A percentile compares a stretch with the other conserved stretches of the same genome.
These are phyloP conservation scores for Limnephilus marmoratus DNA, from an alignment of 2,888 invertebrate species.

Conservation along the genomic window DNA sequence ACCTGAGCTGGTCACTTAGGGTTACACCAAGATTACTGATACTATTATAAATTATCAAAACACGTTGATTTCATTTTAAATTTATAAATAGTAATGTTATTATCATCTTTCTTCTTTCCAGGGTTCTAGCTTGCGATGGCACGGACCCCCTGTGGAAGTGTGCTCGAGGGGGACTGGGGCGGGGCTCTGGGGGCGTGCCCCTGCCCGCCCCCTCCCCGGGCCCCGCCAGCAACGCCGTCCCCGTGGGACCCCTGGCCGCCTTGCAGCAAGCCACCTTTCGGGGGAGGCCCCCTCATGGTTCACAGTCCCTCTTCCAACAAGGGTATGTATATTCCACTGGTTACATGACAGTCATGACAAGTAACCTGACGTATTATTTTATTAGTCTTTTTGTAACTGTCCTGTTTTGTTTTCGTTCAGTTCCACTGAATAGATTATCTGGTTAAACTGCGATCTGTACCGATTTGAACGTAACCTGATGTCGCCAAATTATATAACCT, in stretches of 20 bases:
- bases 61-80: background rate
- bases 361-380: too few relatives aligned
- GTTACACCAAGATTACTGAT: background rate
- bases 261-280: constrained; percentile 68
- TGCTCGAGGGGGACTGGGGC: constrained; percentile 69
- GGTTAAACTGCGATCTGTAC: too few relatives aligned
- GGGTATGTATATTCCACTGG: constrained; percentile 57
- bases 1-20: too few relatives aligned
- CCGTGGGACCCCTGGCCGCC: constrained; percentile 70
- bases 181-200: constrained; percentile 71
- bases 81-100: background rate
- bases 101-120: constrained; percentile 65
- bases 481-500: too few relatives aligned
- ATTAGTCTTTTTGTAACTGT: too few relatives aligned
- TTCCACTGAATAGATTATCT: too few relatives aligned
- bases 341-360: background rate
- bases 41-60: background rate
- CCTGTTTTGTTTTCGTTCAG: too few relatives aligned
- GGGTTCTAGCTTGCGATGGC: constrained; percentile 74
- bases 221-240: constrained; percentile 66
- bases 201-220: constrained; percentile 69
- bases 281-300: constrained; percentile 68
- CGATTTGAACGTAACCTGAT: too few relatives aligned
- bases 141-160: constrained; percentile 73
- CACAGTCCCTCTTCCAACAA: constrained; percentile 63